phyloP scores from a whole-genome alignment of 2,888 invertebrate species.

The Nysson spinosus region DNA sequence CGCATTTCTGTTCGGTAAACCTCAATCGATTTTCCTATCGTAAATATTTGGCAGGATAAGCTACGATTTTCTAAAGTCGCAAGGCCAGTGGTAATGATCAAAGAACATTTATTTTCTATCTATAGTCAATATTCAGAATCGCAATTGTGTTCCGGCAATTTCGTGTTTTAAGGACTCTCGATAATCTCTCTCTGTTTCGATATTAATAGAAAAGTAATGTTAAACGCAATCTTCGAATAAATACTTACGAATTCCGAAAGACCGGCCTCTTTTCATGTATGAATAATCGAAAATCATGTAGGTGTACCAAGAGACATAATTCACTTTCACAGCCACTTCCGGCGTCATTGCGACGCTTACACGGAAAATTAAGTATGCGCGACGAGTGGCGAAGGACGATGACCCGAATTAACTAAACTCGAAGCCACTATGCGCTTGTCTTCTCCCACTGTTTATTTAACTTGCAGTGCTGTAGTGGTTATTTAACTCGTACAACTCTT shows the following conservation, averaged over 20 bases:
- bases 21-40: constrained; percentile 36
- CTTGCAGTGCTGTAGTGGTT: constrained; percentile 52
- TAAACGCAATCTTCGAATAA: too few species aligned
- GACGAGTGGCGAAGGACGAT: constrained; percentile 61
- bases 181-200: too few species aligned
- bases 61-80: constrained; percentile 8
- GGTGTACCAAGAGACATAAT: constrained; percentile 12
- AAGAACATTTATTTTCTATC: neutral
- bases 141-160: too few species aligned
- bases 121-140: neutral
- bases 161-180: too few species aligned
- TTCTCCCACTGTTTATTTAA: constrained; percentile 57
- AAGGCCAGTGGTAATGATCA: neutral
- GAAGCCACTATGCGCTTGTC: constrained; percentile 41
- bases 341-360: constrained; percentile 31
- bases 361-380: constrained; percentile 53
- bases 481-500: constrained; percentile 25
- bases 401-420: constrained; percentile 67
- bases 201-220: too few species aligned
- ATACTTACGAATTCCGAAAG: neutral
- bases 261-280: neutral
- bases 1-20: constrained; percentile 24
- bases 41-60: constrained; percentile 27
- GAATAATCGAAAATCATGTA: constrained; percentile 25
- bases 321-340: constrained; percentile 40